Evolutionary conservation across 2,888 invertebrate species (phyloP), one percentile per base, ranked within the genome.

Genomic region (Barypeithes pellucidus): DNA sequence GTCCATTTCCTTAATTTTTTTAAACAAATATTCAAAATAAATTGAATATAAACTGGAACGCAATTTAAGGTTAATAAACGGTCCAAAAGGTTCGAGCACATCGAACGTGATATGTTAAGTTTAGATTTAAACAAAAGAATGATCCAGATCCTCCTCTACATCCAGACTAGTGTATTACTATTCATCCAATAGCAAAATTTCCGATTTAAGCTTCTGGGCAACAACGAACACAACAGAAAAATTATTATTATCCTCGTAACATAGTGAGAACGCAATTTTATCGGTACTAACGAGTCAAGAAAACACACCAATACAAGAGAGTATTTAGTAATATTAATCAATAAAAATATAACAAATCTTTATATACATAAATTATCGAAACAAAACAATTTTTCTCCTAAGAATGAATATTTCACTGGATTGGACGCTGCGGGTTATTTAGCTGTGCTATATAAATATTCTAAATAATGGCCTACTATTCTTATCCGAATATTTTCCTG

Each of bases 261-360:
- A 41, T 12, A 39, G 33, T 20, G 45, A 57, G 18, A 70, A 66
- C 65, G 60, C 29, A n/a, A 71, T 60, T 57, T 36, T 68, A 33
- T 67, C 61, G 41, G 39, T 63, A 50, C 29, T 63, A 50, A 68
- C 24, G 52, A 50, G 47, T 66, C 47, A 66, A 63, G 45, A 22
- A 71, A 57, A 71, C 59, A 65, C 59, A 60, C 60, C 54, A 22
- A 36, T 68, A 68, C 22, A 62, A n/a, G n/a, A 54, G 73, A 73
- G 73, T 73, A 73, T 73, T 73, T 36, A 59, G 47, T 68, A 68
- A 61, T 66, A 63, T 16, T 43, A 43, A 39, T 70, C 65, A 65
- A 65, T 65, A 66, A 74, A 70, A 73, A 67, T 70, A 74, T 71
- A 74, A 74, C 74, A 74, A 74, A 71, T 74, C 74, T 74, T 61